Evolutionary conservation across 1,140 invertebrate genomes (phyloP).

Genomic region (Drosophila kepulauana): DNA sequence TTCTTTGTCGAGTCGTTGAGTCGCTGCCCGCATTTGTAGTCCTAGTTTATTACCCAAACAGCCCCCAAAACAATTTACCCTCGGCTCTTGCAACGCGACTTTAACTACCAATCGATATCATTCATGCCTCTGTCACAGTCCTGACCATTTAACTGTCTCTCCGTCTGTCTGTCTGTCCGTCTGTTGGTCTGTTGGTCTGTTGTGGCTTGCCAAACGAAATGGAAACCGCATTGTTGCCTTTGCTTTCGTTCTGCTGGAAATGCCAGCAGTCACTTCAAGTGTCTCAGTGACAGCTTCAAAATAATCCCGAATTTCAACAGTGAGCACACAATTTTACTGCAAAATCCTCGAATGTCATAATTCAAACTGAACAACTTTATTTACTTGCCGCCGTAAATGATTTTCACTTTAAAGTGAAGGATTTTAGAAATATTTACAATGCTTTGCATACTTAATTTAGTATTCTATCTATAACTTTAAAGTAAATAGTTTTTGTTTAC

Average conservation of each 20-base stretch:
- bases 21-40: conserved; percentile 22
- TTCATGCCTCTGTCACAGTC: not conserved
- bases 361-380: not conserved
- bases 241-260: not conserved
- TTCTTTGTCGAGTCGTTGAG: conserved; percentile 25
- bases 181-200: conserved; percentile 1
- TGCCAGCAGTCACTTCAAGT: conserved; percentile 11
- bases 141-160: conserved; percentile 28
- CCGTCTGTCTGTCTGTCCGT: not conserved
- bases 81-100: conserved; percentile 29
- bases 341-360: conserved; percentile 1
- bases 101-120: conserved; percentile 71
- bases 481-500: no score
- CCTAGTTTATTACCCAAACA: conserved; percentile 27
- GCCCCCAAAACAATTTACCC: conserved; percentile 12
- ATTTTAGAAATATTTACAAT: no score
- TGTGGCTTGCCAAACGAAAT: conserved; percentile 32
- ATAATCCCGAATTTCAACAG: conserved; percentile 20
- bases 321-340: not conserved
- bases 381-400: not conserved
- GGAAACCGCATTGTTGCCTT: conserved; percentile 27
- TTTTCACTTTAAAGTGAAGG: not conserved
- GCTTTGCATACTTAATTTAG: no score
- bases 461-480: no score
- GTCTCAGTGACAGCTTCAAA: conserved; percentile 16